phyloP scores from a whole-genome alignment of 1,140 invertebrate genomes.

The Leptinotarsa lineolata region DNA sequence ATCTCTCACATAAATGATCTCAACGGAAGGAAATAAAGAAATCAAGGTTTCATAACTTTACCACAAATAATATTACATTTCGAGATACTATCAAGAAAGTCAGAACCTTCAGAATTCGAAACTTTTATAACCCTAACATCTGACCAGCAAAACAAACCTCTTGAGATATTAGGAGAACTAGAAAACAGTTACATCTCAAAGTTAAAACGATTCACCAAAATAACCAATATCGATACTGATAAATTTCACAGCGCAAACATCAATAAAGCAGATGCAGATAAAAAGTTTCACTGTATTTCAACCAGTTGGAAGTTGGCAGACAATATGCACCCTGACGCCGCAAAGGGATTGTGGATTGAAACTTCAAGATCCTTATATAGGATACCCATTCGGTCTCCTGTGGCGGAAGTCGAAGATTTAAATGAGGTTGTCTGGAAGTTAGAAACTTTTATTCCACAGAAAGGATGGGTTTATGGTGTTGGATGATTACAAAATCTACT shows the following conservation, averaged over 20 bases:
- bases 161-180: neutral
- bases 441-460: neutral
- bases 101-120: neutral
- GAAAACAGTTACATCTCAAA: neutral
- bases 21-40: no score
- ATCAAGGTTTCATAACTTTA: no score
- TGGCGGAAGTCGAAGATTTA: neutral
- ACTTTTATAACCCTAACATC: neutral
- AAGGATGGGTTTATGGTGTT: neutral
- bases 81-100: no score
- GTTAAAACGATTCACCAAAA: constrained; percentile 2
- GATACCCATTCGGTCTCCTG: neutral
- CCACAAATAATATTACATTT: no score
- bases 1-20: no score
- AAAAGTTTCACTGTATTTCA: constrained; percentile 1
- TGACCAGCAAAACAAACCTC: neutral
- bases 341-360: neutral
- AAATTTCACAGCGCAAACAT: neutral
- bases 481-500: neutral
- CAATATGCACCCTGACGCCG: constrained; percentile 11
- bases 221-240: constrained; percentile 13
- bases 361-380: neutral
- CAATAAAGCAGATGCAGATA: neutral
- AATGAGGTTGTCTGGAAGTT: neutral
- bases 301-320: constrained; percentile 10